A percentile compares a stretch with the other conserved stretches of the same genome.
phyloP scores from a whole-genome alignment of 2,888 invertebrate genomes.

The Drosophila longiperda region DNA sequence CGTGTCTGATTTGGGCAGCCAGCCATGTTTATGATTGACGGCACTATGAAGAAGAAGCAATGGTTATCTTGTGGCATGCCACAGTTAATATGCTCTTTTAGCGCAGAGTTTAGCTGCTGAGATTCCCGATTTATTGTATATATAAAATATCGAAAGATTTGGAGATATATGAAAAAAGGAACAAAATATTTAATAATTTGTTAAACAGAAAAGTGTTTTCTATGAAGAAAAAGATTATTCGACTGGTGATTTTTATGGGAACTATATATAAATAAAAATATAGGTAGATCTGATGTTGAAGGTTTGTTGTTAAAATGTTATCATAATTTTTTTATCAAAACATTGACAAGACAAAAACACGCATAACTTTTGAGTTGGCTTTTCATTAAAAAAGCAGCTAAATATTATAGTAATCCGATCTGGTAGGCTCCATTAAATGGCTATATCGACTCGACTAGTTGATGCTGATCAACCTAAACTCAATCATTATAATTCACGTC shows the following conservation, averaged over 20 bases:
- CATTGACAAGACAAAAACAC: not conserved
- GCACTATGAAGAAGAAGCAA: not conserved
- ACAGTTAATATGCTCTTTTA: not conserved
- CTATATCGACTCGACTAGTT: not conserved
- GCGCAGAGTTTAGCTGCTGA: not conserved
- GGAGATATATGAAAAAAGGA: not conserved
- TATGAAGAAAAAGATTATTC: not conserved
- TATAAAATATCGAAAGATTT: not conserved
- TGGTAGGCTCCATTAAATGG: not conserved
- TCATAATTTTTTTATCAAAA: fast-evolving
- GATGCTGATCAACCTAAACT: not conserved
- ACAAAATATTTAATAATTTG: not conserved
- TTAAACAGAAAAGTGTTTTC: not conserved
- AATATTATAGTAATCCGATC: not conserved
- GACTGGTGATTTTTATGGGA: not conserved
- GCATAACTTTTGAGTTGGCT: not conserved
- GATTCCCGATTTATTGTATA: not conserved
- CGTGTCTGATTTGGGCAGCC: constrained; percentile 29
- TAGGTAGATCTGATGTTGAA: not conserved
- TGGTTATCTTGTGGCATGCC: not conserved
- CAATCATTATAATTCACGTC: not conserved
- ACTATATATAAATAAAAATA: no score
- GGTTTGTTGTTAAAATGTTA: not conserved
- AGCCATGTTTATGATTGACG: constrained; percentile 38
- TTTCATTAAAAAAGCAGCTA: not conserved